Evolutionary conservation across 1,140 invertebrate species (phyloP).

Genomic region (Drosophila nikananu): DNA sequence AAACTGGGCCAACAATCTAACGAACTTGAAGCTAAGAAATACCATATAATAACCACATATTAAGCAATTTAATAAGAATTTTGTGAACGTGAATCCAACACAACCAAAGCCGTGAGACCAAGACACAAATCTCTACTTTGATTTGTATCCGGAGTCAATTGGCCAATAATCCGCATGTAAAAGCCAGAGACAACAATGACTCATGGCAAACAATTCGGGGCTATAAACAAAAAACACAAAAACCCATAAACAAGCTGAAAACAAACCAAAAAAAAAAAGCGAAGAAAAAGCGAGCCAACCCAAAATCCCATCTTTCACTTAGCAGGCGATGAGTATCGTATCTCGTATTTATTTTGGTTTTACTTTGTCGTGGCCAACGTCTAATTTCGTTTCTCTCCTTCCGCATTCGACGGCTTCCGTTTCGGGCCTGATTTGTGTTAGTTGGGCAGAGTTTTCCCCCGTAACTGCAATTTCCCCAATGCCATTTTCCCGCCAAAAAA

Average conservation of each 20-base stretch:
- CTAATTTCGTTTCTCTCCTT: constrained; percentile 49
- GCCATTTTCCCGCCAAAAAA: constrained; percentile 34
- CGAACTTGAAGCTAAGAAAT: constrained; percentile 1
- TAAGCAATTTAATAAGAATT: constrained; percentile 36
- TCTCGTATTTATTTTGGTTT: constrained; percentile 41
- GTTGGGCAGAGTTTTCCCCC: constrained; percentile 57
- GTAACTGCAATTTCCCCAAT: constrained; percentile 23
- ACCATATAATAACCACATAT: not conserved
- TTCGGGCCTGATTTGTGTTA: constrained; percentile 55
- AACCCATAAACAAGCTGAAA: constrained; percentile 30
- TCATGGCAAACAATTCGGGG: constrained; percentile 36
- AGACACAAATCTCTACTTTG: constrained; percentile 45
- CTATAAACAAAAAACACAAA: constrained; percentile 61
- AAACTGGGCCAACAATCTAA: constrained; percentile 25
- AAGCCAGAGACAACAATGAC: constrained; percentile 43
- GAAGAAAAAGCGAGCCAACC: constrained; percentile 19
- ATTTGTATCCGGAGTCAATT: constrained; percentile 17
- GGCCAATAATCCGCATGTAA: constrained; percentile 35
- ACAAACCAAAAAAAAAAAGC: constrained; percentile 11
- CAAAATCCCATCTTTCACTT: constrained; percentile 66
- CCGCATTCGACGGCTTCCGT: constrained; percentile 70
- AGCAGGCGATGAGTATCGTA: constrained; percentile 60
- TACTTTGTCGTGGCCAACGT: constrained; percentile 30
- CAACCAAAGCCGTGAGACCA: constrained; percentile 6
- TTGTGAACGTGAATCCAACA: not conserved